These are phyloP conservation scores for Harpalus rubripes DNA, from an alignment of 2,888 invertebrate genomes.

Conservation along the genomic window DNA sequence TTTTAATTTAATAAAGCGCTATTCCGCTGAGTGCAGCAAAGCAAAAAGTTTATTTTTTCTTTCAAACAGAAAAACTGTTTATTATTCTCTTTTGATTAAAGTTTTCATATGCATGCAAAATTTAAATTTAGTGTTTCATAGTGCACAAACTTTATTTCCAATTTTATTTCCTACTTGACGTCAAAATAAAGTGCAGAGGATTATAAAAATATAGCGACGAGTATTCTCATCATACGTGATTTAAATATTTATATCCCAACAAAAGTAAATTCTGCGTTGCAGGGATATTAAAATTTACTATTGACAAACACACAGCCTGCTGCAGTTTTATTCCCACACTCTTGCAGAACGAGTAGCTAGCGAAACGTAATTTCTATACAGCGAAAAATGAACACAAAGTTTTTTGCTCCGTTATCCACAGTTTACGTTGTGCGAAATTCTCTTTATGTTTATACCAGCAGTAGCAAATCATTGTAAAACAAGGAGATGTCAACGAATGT, in stretches of 20 bases:
- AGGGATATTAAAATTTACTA: constrained; percentile 12
- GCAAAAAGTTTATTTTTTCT: too few species aligned
- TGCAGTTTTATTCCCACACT: constrained; percentile 6
- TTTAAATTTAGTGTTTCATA: neutral
- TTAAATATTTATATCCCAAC: constrained; percentile 13
- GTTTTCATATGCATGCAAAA: neutral
- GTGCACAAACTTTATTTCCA: neutral
- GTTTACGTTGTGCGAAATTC: constrained; percentile 32
- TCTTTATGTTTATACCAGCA: constrained; percentile 37
- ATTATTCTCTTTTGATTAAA: too few species aligned
- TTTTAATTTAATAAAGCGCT: too few species aligned
- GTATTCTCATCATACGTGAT: constrained; percentile 18
- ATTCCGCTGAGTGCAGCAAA: too few species aligned
- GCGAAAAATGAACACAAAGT: constrained; percentile 31
- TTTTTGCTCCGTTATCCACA: constrained; percentile 43
- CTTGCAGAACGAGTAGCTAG: neutral
- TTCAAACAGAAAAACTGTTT: too few species aligned
- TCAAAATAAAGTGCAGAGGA: neutral
- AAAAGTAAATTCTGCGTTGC: neutral
- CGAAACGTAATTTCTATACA: constrained; percentile 35
- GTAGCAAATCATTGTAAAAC: neutral
- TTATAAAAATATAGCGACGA: neutral
- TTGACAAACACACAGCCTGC: constrained; percentile 6
- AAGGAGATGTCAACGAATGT: neutral
- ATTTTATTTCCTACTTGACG: neutral